phyloP scores from a whole-genome alignment of 30 jellyfish, hydroid and myxozoan species.

The Turritopsis dohrnii region DNA sequence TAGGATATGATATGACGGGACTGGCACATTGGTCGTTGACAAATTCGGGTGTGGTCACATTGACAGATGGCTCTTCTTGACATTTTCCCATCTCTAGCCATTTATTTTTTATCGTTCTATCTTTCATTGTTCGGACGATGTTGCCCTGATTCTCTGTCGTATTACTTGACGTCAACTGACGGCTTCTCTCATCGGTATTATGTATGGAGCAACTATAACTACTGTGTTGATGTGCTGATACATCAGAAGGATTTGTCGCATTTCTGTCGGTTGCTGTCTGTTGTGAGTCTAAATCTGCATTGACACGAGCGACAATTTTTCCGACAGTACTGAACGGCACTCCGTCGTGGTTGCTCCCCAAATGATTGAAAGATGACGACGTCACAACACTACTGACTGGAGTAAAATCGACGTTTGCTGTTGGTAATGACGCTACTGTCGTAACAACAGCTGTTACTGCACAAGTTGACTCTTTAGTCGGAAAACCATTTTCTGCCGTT shows the following conservation, averaged over 20 bases:
- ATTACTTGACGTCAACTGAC: background rate
- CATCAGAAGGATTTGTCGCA: background rate
- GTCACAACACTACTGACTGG: background rate
- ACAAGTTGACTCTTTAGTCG: background rate
- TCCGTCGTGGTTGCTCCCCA: background rate
- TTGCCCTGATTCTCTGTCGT: background rate
- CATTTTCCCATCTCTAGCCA: conserved; percentile 24
- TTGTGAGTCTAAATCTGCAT: background rate
- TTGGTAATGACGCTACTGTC: background rate
- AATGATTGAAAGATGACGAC: background rate
- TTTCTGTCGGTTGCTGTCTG: background rate
- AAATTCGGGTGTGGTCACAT: background rate
- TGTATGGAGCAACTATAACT: background rate
- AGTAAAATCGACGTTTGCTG: background rate
- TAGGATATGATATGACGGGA: conserved; percentile 37
- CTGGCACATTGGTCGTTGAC: conserved; percentile 32
- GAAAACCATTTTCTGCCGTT: background rate
- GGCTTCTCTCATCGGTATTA: background rate
- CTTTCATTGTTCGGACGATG: conserved; percentile 37
- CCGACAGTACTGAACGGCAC: background rate
- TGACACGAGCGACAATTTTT: too few relatives aligned
- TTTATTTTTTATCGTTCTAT: conserved; percentile 33
- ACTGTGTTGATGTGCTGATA: background rate
- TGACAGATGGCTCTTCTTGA: conserved; percentile 9
- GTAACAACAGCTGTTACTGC: conserved; percentile 7